Conservation (phyloP, 2,888 invertebrate species). For the Andrena dorsata region DNA sequence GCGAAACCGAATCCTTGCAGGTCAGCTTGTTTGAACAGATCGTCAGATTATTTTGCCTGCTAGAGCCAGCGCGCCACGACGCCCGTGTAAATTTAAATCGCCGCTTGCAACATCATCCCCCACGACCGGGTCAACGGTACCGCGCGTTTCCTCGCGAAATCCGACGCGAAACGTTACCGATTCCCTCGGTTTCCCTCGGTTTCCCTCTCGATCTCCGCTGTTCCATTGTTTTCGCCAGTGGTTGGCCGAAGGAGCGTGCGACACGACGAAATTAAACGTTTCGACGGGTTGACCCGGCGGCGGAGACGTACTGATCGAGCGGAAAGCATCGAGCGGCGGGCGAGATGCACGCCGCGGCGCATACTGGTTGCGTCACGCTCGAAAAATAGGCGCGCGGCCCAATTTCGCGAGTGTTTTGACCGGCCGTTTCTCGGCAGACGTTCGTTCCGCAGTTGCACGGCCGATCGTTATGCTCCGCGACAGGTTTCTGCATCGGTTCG, state of each 20-base stretch:
- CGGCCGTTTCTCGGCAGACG: slow-evolving; percentile 51
- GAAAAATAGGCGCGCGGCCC: slow-evolving; percentile 73
- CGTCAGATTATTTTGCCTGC: slow-evolving; percentile 11
- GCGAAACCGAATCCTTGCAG: neutral
- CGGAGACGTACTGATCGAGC: slow-evolving; percentile 36
- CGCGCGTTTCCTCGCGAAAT: neutral
- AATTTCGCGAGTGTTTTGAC: slow-evolving; percentile 68
- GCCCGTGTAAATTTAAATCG: slow-evolving; percentile 15
- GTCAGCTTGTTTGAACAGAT: slow-evolving; percentile 21
- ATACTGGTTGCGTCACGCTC: slow-evolving; percentile 63
- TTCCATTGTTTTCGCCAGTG: slow-evolving; percentile 36
- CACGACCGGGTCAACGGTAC: slow-evolving; percentile 28
- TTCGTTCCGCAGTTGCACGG: slow-evolving; percentile 12
- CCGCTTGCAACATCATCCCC: slow-evolving; percentile 24
- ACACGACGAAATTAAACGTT: slow-evolving; percentile 62
- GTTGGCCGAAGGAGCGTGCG: slow-evolving; percentile 32
- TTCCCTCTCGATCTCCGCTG: slow-evolving; percentile 6
- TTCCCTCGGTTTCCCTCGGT: neutral
- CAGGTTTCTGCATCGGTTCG: slow-evolving; percentile 29
- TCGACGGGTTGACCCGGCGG: slow-evolving; percentile 49
- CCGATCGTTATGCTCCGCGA: slow-evolving; percentile 3
- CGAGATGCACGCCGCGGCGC: slow-evolving; percentile 55
- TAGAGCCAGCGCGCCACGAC: neutral
- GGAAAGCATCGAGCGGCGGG: slow-evolving; percentile 43
- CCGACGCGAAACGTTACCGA: slow-evolving; percentile 11